These are phyloP conservation scores for Drosophila kohkoa DNA, from an alignment of 1,140 invertebrate species.

Conservation along the genomic window DNA sequence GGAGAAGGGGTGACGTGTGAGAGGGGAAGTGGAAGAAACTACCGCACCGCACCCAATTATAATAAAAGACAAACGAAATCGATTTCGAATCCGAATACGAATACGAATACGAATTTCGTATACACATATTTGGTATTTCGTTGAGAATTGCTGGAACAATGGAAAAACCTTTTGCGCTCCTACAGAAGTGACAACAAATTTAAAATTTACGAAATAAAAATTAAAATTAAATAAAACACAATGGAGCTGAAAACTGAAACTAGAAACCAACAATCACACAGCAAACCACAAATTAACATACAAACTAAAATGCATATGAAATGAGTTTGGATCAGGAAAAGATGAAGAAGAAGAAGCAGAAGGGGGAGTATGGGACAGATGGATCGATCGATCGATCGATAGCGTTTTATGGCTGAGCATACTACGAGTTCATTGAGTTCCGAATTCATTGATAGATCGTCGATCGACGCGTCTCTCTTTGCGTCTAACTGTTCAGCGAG, in stretches of 20 bases:
- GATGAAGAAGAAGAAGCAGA: too few relatives aligned
- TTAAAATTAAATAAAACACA: constrained; percentile 81
- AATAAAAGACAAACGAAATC: constrained; percentile 65
- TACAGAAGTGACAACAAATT: constrained; percentile 82
- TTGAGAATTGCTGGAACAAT: constrained; percentile 41
- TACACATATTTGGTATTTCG: constrained; percentile 9
- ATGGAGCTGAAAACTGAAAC: constrained; percentile 50
- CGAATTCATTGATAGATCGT: constrained; percentile 78
- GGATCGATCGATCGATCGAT: constrained; percentile 25
- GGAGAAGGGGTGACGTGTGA: neutral
- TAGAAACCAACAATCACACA: constrained; percentile 41
- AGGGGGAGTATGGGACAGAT: constrained; percentile 3
- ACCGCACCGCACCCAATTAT: constrained; percentile 77
- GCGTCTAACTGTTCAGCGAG: constrained; percentile 46
- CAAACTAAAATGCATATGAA: constrained; percentile 73
- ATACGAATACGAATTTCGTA: constrained; percentile 3
- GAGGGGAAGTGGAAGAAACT: constrained; percentile 48
- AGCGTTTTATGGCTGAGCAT: constrained; percentile 50
- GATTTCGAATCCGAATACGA: constrained; percentile 29
- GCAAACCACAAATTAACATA: constrained; percentile 71
- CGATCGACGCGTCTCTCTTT: neutral
- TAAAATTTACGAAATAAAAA: constrained; percentile 83
- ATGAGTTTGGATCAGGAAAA: constrained; percentile 40
- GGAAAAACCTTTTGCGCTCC: constrained; percentile 71
- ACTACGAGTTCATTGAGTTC: constrained; percentile 67